Percentiles rank a stretch among this genome's conserved stretches.
Conservation (phyloP, 2,888 invertebrate genomes). For the Dynastes tityus region DNA sequence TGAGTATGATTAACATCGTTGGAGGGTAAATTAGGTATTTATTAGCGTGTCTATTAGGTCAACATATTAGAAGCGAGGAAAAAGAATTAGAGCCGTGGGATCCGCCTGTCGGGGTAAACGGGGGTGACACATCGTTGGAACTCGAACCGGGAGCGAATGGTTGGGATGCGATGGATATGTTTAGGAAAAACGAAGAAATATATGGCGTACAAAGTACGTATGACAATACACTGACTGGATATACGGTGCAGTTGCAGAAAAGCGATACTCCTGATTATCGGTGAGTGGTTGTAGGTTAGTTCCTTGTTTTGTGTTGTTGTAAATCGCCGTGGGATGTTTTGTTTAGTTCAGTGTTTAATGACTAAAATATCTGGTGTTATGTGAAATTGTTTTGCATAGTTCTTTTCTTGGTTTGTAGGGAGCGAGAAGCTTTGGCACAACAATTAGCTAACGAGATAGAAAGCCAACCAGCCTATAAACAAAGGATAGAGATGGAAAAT, state of each 20-base stretch:
- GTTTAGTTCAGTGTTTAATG: too few relatives aligned
- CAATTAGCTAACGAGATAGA: constrained; percentile 96
- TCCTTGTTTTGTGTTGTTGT: too few relatives aligned
- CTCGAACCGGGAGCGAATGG: constrained; percentile 89
- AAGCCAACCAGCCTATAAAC: constrained; percentile 85
- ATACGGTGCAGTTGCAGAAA: constrained; percentile 90
- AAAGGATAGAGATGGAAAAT: constrained; percentile 90
- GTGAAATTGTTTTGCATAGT: background rate
- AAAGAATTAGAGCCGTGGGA: constrained; percentile 95
- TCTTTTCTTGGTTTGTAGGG: constrained; percentile 66
- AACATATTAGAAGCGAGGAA: constrained; percentile 72
- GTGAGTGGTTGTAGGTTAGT: constrained; percentile 66
- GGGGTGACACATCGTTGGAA: constrained; percentile 76
- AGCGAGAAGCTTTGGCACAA: constrained; percentile 89
- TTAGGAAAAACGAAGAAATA: constrained; percentile 90
- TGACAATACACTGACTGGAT: constrained; percentile 92
- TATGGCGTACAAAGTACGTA: constrained; percentile 96
- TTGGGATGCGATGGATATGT: constrained; percentile 98
- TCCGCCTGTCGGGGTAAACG: constrained; percentile 70
- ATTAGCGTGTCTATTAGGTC: constrained; percentile 46
- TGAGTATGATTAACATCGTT: background rate
- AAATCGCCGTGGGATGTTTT: too few relatives aligned
- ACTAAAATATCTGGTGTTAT: too few relatives aligned
- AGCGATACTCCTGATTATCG: constrained; percentile 90
- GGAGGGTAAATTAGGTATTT: background rate